Base-by-base conservation (phyloP, 2,888 invertebrate genomes). In the Himalopsyche tibetana region DNA sequence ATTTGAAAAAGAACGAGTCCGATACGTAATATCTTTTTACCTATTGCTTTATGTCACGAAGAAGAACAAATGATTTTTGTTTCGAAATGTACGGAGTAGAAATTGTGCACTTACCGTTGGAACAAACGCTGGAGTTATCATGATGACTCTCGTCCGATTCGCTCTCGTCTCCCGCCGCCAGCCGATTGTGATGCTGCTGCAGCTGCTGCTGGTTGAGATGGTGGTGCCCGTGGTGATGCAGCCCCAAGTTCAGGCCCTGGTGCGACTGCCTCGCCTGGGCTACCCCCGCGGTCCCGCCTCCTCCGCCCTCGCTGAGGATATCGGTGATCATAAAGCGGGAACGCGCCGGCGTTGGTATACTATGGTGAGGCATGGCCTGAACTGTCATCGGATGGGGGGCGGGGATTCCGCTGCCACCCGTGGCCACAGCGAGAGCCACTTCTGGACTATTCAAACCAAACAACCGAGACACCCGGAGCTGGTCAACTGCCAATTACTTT, bases 281-380 rank as follows among this genome's bases (percentile, higher is more conserved):
- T 17, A 82, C 81, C 38, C 82, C 81, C 94, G 94, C 87, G 93
- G 93, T 82, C 93, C 94, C 91, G 92, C 95, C 90, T 89, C 91
- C 92, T 17, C 92, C 92, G 84, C 93, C 93, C 83, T 94, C 94
- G 83, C 95, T 95, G 89, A 97, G 93, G 90, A 97, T 97, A 91
- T 97, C 97, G 89, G 97, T 97, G 93, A 97, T 97, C 97, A 97
- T 97, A 93, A 97, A 97, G 89, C 97, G 93, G 88, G 97, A 96
- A 89, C 97, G 94, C 83, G 95, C 95, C 89, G 95, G 94, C 92
- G 95, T 95, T 90, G 94, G 94, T 91, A 97, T 93, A 96, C 97
- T 91, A 83, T 93, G 93, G 69, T 95, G 95, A 91, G 94, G 95
- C 91, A 94, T 93, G 91, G 94, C 94, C 91, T 86, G 91, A 91